Evolutionary conservation across 2,113 vertebrate species (phyloP), one percentile per base, ranked within the genome.

Genomic region (Coturnix japonica): DNA sequence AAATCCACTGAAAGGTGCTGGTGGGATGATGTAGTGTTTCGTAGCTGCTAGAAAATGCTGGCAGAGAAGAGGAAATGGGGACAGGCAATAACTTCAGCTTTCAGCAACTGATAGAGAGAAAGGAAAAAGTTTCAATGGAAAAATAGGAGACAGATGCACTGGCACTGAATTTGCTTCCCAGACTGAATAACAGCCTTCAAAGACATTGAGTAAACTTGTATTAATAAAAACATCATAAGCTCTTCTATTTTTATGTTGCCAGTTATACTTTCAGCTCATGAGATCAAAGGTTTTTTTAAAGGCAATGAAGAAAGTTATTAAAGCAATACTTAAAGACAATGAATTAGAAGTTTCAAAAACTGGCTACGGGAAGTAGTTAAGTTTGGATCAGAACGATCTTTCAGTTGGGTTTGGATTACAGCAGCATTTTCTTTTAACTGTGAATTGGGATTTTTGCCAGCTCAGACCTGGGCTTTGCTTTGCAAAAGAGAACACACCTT

Each of bases 211-310:
- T 56, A 91, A 94, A 87, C 26, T 86, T 64, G 11, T 3, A 61
- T 22, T 88, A 63, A 87, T 69, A 72, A 90, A 96, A 75, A 65
- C 51, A 69, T 67, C 65, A 43, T 30, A 88, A 84, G 53, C 11
- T 53, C 85, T 79, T 70, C 41, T 35, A 74, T 53, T 81, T 90
- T 87, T 81, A 72, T 61, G 79, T 76, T 87, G 59, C 43, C 60
- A 53, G 63, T 82, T 82, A 7, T 53, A 77, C 81, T 85, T 91
- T 77, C 6, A 8, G 59, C 57, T 74, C 33, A 33, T 11, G 31
- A 90, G 53, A 78, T 56, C 69, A 84, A 77, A 74, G 65, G 33
- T 56, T 60, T 90, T 88, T 84, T 60, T 70, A 84, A 84, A 75
- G 35, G 33, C 65, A 80, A 37, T 0, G 5, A 74, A 69, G 39